Evolutionary conservation across 2,888 invertebrate genomes (phyloP), one percentile per base, ranked within the genome.

Genomic region (Mycalesis mineus): DNA sequence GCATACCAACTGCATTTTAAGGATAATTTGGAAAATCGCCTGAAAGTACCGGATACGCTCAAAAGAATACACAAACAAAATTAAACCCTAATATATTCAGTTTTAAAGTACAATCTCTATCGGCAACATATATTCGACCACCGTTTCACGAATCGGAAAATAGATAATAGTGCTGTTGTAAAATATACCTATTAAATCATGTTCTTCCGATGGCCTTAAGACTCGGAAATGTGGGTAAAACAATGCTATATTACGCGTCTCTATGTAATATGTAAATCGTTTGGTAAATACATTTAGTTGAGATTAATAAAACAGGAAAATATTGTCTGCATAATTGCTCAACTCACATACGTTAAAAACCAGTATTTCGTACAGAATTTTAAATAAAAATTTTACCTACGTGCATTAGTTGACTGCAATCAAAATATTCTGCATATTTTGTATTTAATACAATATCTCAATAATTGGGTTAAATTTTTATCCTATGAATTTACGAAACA

Each of bases 101-200:
- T 0, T 15, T 33, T 66, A 65, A 60, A 48, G 59, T 52, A 29
- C 17, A 55, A 39, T 60, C 63, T 64, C 57, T 39, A 22, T 48
- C 51, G 33, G 73, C 72, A 73, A 72, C 9, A 42, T n/a, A n/a
- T 15, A 41, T 33, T 52, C 52, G 42, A 74, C 78, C 80, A 68
- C 68, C 77, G 80, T 82, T 84, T 83, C 81, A 73, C 77, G 72
- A 81, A 88, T 86, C 84, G 82, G 82, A 82, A 86, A 74, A 70
- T 75, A 77, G 75, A 82, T 88, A 88, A 87, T 87, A 70, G 77
- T 72, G 77, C 72, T 63, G 62, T 63, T 68, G 66, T 66, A 77
- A 82, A 79, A 78, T 79, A 83, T 81, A 74, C 63, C 56, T 68
- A 78, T 77, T 72, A 80, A 83, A 87, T 87, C 75, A 81, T 72